A percentile compares a stretch with the other conserved stretches of the same genome.
phyloP scores from a whole-genome alignment of 2,888 invertebrate genomes.

The Nebria salina region DNA sequence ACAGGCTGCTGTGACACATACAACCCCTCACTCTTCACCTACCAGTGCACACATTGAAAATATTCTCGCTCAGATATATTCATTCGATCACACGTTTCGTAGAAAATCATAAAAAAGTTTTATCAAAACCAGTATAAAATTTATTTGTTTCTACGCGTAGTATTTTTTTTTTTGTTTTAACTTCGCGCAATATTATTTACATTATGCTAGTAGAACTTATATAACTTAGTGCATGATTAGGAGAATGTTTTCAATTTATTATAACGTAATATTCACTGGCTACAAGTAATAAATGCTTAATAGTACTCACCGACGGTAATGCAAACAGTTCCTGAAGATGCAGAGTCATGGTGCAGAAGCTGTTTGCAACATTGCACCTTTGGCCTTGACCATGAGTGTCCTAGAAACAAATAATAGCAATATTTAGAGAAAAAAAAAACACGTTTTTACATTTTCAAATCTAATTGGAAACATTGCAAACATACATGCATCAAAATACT shows the following conservation, averaged over 20 bases:
- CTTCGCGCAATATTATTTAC: neutral
- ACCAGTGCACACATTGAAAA: constrained; percentile 1
- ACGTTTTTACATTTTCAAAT: neutral
- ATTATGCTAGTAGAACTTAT: neutral
- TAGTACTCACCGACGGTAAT: constrained; percentile 30
- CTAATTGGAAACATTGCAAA: neutral
- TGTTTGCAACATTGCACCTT: neutral
- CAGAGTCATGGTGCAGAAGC: constrained; percentile 26
- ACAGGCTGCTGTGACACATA: constrained; percentile 40
- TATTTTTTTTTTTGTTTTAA: too few species aligned
- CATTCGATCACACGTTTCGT: constrained; percentile 9
- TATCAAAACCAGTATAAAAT: too few species aligned
- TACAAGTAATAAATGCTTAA: constrained; percentile 41
- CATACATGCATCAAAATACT: too few species aligned
- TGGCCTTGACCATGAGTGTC: constrained; percentile 25
- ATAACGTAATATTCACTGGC: neutral
- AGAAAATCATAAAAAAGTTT: neutral
- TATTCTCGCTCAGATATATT: constrained; percentile 9
- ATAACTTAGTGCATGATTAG: neutral
- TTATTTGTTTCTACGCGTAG: too few species aligned
- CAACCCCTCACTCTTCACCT: constrained; percentile 11
- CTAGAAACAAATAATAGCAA: constrained; percentile 6
- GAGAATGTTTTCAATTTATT: neutral
- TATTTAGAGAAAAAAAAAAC: constrained; percentile 17
- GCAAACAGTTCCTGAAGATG: constrained; percentile 25